Base-by-base conservation (phyloP, 2,113 vertebrate species). In the Catharus fuscescens region DNA sequence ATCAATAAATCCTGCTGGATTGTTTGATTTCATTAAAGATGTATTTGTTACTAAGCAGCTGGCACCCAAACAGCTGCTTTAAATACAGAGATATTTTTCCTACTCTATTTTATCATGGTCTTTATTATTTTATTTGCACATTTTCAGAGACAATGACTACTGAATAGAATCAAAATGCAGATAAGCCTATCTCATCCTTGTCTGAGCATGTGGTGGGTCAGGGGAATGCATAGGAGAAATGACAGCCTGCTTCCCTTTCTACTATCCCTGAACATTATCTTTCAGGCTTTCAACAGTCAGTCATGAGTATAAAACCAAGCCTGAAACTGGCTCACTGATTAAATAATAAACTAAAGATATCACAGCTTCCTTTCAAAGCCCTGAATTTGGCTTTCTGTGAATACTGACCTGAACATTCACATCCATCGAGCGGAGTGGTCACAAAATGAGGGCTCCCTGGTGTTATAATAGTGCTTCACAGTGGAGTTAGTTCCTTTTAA, bases 51-150 rank as follows among this genome's bases (percentile, higher is more conserved):
- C 97, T 95, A 94, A 98, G 97, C 97, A 98, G 96, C 98, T 98
- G 98, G 97, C 95, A 97, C 96, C 86, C 95, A 95, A 97, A 97
- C 98, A 98, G 98, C 98, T 98, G 98, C 97, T 98, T 98, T 97
- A 97, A 98, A 98, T 96, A 96, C 97, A 97, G 86, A 97, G 97
- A 97, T 60, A 90, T 96, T 97, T 97, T 97, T 73, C 44, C 89
- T 71, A n/a, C 96, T 95, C 91, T 96, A 36, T 89, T 97, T 97
- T 96, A 95, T 98, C 97, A 91, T 77, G 77, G 56, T 94, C 95
- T 88, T 94, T 96, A 95, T 98, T 96, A 97, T 67, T 94, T 93
- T 77, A 85, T 96, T 94, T 96, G 95, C 90, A 86, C 88, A 93
- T 90, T 97, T 95, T 86, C 77, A 88, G 89, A 93, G 93, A 92